phyloP scores from a whole-genome alignment of 2,113 vertebrate genomes.

The Nettapus auritus region DNA sequence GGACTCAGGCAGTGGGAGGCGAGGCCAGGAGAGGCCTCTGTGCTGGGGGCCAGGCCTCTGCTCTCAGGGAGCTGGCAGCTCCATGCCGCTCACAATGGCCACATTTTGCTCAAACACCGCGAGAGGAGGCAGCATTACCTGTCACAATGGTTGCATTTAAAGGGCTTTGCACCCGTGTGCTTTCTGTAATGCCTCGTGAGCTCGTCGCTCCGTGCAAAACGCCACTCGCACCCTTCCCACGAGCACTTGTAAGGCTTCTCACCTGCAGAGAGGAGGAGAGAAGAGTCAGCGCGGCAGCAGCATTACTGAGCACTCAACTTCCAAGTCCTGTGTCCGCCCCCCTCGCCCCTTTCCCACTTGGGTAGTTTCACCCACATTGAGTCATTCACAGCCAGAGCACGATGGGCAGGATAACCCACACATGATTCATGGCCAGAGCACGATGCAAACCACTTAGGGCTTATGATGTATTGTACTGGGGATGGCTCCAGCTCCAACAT shows the following conservation, averaged over 20 bases:
- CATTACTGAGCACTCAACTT: background rate
- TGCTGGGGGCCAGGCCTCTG: background rate
- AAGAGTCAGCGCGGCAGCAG: constrained; percentile 26
- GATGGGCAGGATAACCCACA: background rate
- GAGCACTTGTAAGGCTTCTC: constrained; percentile 99
- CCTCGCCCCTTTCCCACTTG: rapidly evolving
- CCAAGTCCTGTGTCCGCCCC: background rate
- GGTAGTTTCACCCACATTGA: background rate
- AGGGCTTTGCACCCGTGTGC: constrained; percentile 99
- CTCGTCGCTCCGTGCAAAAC: constrained; percentile 98
- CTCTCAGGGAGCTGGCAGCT: background rate
- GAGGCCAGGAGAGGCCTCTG: background rate
- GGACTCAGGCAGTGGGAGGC: background rate
- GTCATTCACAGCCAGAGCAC: background rate
- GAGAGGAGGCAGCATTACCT: constrained; percentile 80
- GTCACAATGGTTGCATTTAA: constrained; percentile 99
- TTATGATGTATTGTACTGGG: background rate
- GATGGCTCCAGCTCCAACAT: background rate
- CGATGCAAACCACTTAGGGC: background rate
- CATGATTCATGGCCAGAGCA: background rate
- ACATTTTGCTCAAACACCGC: background rate
- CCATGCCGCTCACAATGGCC: background rate
- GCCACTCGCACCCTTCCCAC: constrained; percentile 99
- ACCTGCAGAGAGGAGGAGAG: constrained; percentile 77
- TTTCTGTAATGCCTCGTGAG: constrained; percentile 99